Conservation (phyloP, 2,888 invertebrate species). For the Trachelus tabidus region DNA sequence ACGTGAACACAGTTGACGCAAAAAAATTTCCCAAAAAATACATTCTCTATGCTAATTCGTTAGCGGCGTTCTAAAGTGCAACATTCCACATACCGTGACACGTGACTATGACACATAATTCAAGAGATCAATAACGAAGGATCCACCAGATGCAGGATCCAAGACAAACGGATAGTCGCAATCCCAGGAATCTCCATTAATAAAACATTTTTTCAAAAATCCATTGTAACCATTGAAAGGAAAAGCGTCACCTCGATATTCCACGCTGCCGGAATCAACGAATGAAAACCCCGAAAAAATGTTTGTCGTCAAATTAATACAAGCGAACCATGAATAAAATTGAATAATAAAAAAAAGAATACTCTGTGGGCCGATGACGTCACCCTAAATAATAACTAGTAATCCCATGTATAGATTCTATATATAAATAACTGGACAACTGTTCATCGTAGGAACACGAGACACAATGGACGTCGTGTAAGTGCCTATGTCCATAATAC, state of each 20-base stretch:
- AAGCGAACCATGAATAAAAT: not conserved
- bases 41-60: not conserved
- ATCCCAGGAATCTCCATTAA: not conserved
- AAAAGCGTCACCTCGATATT: not conserved
- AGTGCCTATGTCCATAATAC: not conserved
- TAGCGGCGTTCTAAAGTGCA: not conserved
- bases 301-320: not conserved
- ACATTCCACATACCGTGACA: not conserved
- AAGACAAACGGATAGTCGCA: not conserved
- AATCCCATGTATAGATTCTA: not conserved
- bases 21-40: not conserved
- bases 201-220: not conserved
- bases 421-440: not conserved
- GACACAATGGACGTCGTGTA: not conserved
- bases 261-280: not conserved
- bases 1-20: not conserved
- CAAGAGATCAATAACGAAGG: not conserved
- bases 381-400: not conserved
- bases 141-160: not conserved
- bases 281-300: no score
- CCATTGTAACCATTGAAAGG: not conserved
- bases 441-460: not conserved
- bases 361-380: not conserved
- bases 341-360: not conserved
- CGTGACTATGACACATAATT: not conserved